Percentiles rank a stretch among this genome's conserved stretches.
Conservation (phyloP, 1,140 invertebrate species). For the Bombus huntii region DNA sequence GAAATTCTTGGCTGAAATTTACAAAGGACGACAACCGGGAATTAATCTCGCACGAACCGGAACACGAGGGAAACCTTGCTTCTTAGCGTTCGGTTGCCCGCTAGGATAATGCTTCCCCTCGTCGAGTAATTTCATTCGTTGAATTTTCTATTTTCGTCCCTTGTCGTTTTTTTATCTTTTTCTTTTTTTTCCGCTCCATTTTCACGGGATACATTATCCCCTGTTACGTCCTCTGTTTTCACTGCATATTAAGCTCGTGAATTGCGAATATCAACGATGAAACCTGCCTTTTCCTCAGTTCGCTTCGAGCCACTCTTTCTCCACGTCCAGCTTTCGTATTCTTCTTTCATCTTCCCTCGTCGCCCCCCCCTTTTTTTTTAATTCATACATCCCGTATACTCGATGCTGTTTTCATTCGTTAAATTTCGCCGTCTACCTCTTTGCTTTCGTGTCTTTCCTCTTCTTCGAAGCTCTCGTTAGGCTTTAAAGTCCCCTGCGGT, state of each 20-base stretch:
- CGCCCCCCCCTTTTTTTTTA: too few species aligned
- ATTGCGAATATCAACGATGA: background rate
- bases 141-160: background rate
- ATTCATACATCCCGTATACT: background rate
- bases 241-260: background rate
- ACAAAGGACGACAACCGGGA: slow-evolving; percentile 58
- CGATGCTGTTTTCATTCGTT: background rate
- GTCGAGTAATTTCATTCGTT: slow-evolving; percentile 1
- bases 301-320: background rate
- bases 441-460: background rate
- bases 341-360: too few species aligned
- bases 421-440: background rate
- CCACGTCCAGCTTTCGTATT: background rate
- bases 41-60: slow-evolving; percentile 58
- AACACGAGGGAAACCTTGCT: slow-evolving; percentile 36
- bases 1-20: slow-evolving; percentile 59
- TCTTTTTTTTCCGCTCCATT: background rate
- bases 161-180: background rate
- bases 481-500: background rate
- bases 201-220: background rate
- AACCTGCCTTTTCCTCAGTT: background rate
- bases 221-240: background rate
- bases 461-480: background rate
- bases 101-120: slow-evolving; percentile 22
- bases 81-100: slow-evolving; percentile 16